Conservation (phyloP, 2,797 vertebrate species). For the Phalloptychus januarius region DNA sequence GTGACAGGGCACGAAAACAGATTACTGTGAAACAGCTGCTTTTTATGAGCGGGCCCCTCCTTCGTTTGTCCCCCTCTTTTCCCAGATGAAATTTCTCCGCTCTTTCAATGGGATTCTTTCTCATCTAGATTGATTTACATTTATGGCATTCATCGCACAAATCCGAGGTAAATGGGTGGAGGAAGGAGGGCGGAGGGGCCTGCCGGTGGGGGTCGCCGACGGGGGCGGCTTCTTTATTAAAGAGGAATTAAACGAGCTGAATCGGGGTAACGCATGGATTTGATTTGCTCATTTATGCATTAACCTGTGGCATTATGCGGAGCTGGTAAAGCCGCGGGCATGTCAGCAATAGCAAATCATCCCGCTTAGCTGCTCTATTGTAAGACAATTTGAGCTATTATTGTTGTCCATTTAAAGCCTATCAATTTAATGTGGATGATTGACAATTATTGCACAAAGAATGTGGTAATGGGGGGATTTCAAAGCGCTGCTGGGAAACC, state of each 20-base stretch:
- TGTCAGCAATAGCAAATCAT: slow-evolving; percentile 74
- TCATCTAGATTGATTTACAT: slow-evolving; percentile 90
- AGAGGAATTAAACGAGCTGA: slow-evolving; percentile 89
- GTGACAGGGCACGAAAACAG: slow-evolving; percentile 91
- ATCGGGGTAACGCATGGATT: slow-evolving; percentile 88
- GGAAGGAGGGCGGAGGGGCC: background rate
- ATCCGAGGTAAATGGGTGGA: slow-evolving; percentile 73
- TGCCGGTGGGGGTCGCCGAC: slow-evolving; percentile 42
- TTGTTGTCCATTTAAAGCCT: slow-evolving; percentile 77
- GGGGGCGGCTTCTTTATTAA: slow-evolving; percentile 84
- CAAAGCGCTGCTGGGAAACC: slow-evolving; percentile 73
- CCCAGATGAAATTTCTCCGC: slow-evolving; percentile 82
- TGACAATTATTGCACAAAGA: slow-evolving; percentile 83
- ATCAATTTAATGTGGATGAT: slow-evolving; percentile 81
- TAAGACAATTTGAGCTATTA: slow-evolving; percentile 74
- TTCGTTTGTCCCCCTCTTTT: slow-evolving; percentile 70
- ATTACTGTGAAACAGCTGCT: slow-evolving; percentile 91
- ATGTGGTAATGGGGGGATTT: slow-evolving; percentile 74
- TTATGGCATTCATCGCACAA: slow-evolving; percentile 88
- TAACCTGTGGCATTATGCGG: slow-evolving; percentile 79
- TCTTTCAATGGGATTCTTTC: slow-evolving; percentile 85
- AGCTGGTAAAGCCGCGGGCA: slow-evolving; percentile 77
- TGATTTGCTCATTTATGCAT: slow-evolving; percentile 87
- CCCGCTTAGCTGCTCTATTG: slow-evolving; percentile 74
- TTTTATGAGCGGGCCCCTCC: slow-evolving; percentile 81